Evolutionary conservation across 2,113 vertebrate genomes (phyloP).

Genomic region (Melospiza georgiana): DNA sequence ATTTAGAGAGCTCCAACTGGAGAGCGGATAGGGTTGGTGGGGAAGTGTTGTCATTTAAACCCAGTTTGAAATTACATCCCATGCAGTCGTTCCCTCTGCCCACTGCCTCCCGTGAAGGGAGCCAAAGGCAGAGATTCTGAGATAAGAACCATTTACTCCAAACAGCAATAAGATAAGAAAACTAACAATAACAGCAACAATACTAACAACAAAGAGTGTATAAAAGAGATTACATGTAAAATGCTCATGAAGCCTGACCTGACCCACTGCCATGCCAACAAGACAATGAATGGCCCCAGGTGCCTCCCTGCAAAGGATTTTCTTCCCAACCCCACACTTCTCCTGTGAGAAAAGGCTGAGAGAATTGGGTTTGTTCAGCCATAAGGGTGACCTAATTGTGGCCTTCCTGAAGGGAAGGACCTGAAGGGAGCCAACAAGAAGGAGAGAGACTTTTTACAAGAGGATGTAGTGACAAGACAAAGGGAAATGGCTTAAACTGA

Average conservation of each 20-base stretch:
- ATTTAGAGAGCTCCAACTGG: not conserved
- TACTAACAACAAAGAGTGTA: not conserved
- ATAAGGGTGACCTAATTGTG: not conserved
- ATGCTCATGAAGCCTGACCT: not conserved
- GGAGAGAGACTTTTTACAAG: not conserved
- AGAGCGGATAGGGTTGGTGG: not conserved
- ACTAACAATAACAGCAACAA: fast-evolving
- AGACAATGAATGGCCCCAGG: not conserved
- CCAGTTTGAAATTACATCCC: not conserved
- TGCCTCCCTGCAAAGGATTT: fast-evolving
- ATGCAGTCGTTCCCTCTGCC: not conserved
- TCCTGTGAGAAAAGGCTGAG: not conserved
- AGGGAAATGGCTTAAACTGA: not conserved
- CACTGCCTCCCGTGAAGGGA: fast-evolving
- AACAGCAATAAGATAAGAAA: not conserved
- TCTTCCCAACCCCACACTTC: not conserved
- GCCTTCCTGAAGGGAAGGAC: not conserved
- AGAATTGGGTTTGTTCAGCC: not conserved
- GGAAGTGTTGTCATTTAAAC: not conserved
- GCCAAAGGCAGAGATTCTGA: not conserved
- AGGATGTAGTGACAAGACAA: not conserved
- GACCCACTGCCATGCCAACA: not conserved
- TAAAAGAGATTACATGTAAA: not conserved
- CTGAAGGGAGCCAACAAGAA: not conserved
- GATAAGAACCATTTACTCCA: not conserved